Conservation (phyloP, 2,888 invertebrate genomes). For the Rhagophthalmus giganteus region DNA sequence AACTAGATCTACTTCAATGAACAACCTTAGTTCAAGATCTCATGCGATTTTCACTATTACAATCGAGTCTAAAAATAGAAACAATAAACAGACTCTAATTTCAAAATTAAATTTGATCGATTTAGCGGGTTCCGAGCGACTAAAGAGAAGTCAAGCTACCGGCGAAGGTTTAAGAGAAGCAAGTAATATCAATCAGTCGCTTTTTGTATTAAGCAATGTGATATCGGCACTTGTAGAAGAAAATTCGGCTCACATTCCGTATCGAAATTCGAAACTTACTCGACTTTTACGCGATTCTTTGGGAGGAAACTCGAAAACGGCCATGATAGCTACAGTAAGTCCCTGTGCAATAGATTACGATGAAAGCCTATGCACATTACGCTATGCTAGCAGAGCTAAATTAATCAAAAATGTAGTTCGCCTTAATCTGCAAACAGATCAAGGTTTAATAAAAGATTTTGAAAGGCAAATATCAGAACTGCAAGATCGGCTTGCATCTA, state of each 20-base stretch:
- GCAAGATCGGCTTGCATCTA: conserved; percentile 6
- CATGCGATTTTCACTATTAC: conserved; percentile 99
- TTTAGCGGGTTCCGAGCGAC: conserved; percentile 97
- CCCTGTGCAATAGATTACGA: conserved; percentile 96
- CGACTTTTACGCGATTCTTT: conserved; percentile 92
- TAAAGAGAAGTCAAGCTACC: conserved; percentile 93
- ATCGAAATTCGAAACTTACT: conserved; percentile 96
- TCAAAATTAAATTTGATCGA: conserved; percentile 98
- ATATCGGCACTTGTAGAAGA: conserved; percentile 98
- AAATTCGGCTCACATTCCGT: conserved; percentile 95
- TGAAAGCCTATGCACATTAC: conserved; percentile 93
- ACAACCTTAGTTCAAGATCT: conserved; percentile 92
- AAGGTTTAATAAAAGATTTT: conserved; percentile 91
- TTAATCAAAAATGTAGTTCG: conserved; percentile 94
- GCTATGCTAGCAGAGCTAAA: conserved; percentile 97
- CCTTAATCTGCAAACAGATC: conserved; percentile 97
- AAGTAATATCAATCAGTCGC: conserved; percentile 95
- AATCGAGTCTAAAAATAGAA: conserved; percentile 90
- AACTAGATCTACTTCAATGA: conserved; percentile 95
- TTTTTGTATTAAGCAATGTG: conserved; percentile 96
- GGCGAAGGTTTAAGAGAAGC: conserved; percentile 93
- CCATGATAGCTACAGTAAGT: conserved; percentile 97
- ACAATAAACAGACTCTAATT: conserved; percentile 84
- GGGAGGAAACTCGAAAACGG: conserved; percentile 94
- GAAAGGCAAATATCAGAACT: conserved; percentile 86